A percentile compares a stretch with the other conserved stretches of the same genome.
These are phyloP conservation scores for Diadegma fenestrale DNA, from an alignment of 2,888 invertebrate genomes.

Conservation along the genomic window DNA sequence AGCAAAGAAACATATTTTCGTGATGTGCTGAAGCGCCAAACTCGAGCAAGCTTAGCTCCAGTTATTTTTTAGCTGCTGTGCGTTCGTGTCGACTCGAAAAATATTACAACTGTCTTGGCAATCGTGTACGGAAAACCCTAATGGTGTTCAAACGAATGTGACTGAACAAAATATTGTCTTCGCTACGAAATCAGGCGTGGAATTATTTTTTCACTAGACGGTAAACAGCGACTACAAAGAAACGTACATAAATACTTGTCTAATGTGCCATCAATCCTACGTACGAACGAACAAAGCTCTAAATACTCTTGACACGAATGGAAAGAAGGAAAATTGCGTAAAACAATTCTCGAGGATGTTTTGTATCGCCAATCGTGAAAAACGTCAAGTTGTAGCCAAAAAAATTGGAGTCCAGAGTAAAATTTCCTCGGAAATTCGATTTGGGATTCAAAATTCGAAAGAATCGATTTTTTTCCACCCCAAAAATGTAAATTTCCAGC, in stretches of 20 bases:
- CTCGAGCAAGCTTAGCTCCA: slow-evolving; percentile 44
- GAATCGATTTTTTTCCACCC: not conserved
- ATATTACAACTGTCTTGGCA: slow-evolving; percentile 10
- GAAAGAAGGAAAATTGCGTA: slow-evolving; percentile 59
- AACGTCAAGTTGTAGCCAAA: not conserved
- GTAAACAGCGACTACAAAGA: slow-evolving; percentile 35
- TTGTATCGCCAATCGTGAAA: not conserved
- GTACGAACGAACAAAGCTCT: slow-evolving; percentile 52
- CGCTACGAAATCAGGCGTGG: slow-evolving; percentile 49
- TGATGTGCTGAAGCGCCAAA: slow-evolving; percentile 51
- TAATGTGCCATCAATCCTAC: slow-evolving; percentile 25
- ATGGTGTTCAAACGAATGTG: slow-evolving; percentile 24
- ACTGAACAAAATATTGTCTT: slow-evolving; percentile 20
- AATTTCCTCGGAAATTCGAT: not conserved
- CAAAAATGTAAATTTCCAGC: not conserved
- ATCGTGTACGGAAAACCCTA: slow-evolving; percentile 31
- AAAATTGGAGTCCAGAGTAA: not conserved
- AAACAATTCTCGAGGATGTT: slow-evolving; percentile 15
- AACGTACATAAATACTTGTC: slow-evolving; percentile 26
- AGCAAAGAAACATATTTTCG: slow-evolving; percentile 7
- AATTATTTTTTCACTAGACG: not conserved
- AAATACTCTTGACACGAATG: slow-evolving; percentile 35
- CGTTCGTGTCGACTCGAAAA: slow-evolving; percentile 7
- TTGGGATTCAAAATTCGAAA: not conserved
- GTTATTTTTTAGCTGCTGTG: slow-evolving; percentile 46